Evolutionary conservation across 2,797 vertebrate genomes (phyloP).

Genomic region (Cuniculus paca): DNA sequence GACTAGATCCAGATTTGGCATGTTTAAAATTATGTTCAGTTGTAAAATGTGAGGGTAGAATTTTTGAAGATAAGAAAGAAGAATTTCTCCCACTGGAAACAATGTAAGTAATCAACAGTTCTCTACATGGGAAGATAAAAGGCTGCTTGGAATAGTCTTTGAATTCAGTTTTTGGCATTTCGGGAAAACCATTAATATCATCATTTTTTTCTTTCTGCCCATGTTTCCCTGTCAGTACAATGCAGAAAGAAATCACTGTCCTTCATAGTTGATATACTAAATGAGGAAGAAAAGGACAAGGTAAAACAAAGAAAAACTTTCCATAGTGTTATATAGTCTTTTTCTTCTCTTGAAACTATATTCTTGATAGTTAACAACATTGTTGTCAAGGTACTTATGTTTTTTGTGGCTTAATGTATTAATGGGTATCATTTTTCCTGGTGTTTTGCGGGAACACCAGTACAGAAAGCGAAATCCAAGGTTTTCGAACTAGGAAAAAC

Average conservation of each 20-base stretch:
- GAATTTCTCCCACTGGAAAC: constrained; percentile 70
- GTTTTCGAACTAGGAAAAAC: constrained; percentile 4
- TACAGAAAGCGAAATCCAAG: constrained; percentile 37
- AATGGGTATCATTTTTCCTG: neutral
- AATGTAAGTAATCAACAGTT: constrained; percentile 70
- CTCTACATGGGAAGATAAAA: constrained; percentile 63
- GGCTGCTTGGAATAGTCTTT: constrained; percentile 32
- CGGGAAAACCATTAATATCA: constrained; percentile 46
- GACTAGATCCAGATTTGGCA: constrained; percentile 80
- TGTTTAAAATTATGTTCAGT: constrained; percentile 80
- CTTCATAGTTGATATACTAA: constrained; percentile 26
- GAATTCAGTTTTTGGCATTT: constrained; percentile 59
- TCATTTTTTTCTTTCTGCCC: neutral
- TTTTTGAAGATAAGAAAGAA: constrained; percentile 78
- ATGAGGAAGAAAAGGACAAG: constrained; percentile 46
- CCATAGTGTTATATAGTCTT: neutral
- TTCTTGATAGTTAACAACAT: neutral
- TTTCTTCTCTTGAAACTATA: neutral
- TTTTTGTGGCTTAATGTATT: constrained; percentile 30
- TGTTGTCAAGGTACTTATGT: neutral
- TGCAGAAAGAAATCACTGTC: constrained; percentile 15
- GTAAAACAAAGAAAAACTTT: constrained; percentile 53
- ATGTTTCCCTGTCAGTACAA: constrained; percentile 59
- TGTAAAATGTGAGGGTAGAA: constrained; percentile 76
- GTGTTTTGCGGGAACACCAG: constrained; percentile 3